Evolutionary conservation across 2,888 invertebrate species (phyloP).

Genomic region (Melipona beecheii): DNA sequence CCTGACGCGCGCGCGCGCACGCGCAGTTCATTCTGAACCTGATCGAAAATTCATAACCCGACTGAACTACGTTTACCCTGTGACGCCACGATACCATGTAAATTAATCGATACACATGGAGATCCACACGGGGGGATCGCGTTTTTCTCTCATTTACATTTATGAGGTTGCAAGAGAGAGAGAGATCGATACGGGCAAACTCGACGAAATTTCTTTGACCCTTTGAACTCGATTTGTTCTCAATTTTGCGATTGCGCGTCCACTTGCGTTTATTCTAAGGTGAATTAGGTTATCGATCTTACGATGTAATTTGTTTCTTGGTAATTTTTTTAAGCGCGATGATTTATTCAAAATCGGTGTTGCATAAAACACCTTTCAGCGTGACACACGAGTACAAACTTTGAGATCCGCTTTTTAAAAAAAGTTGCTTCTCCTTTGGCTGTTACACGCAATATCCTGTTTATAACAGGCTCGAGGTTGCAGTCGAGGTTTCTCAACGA

Average conservation of each 20-base stretch:
- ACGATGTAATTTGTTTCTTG: too few species aligned
- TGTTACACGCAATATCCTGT: background rate
- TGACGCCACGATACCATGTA: background rate
- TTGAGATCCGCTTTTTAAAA: background rate
- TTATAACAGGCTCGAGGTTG: background rate
- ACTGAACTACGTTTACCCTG: background rate
- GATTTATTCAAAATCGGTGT: too few species aligned
- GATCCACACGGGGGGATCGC: background rate
- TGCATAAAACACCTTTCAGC: too few species aligned
- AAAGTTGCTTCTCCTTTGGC: background rate
- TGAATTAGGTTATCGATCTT: too few species aligned
- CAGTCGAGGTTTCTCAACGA: constrained; percentile 7
- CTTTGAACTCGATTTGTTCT: background rate
- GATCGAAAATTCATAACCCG: constrained; percentile 39
- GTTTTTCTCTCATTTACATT: constrained; percentile 5
- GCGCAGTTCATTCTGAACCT: background rate
- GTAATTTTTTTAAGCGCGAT: too few species aligned
- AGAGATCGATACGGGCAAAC: background rate
- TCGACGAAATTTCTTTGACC: background rate
- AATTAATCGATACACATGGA: constrained; percentile 11
- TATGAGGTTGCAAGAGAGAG: background rate
- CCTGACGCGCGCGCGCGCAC: background rate
- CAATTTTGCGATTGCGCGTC: too few species aligned
- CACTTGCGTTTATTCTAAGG: too few species aligned
- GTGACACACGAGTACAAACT: background rate